Base-by-base conservation (phyloP, 2,888 invertebrate species). In the Ethmia dodecea region DNA sequence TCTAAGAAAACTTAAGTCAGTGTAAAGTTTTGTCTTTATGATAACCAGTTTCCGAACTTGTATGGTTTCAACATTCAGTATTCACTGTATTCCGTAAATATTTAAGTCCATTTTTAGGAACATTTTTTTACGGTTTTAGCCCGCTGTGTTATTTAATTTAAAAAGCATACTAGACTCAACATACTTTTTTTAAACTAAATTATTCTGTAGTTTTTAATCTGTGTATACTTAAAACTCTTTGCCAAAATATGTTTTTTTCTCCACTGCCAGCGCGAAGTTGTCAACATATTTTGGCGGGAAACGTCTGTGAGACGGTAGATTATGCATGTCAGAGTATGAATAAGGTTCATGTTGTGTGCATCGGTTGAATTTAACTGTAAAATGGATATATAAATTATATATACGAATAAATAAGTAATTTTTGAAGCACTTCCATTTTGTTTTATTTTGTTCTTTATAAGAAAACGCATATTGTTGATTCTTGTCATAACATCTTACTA, bases 351-450 rank as follows among this genome's bases (percentile, higher is more conserved):
- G 74, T 77, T 79, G 80, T 83, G 81, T 81, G 84, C 60, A 76
- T 72, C 64, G 67, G 68, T 80, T 80, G 76, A 71, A 71, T 79
- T 79, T 80, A 80, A 80, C 65, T 72, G 68, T 81, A 78, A 78
- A 80, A 76, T 83, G 78, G 72, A 83, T 81, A 84, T 83, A 83
- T 84, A 83, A 83, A 81, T 80, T 83, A 84, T 84, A 83, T 79
- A 81, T 81, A 83, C 35, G 77, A 76, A 79, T 80, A 80, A 83
- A 83, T 81, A 80, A 83, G 78, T 80, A 83, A 83, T 83, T 84
- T 84, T 84, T 77, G 81, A 80, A 80, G 74, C 81, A 83, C 76
- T 78, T 64, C 54, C 53, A 48, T 53, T 41, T 63, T 55, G 74
- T 78, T 73, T 81, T 53, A 59, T 69, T 72, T 47, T 15, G 9